These are phyloP conservation scores for Tinea trinotella DNA, from an alignment of 2,888 invertebrate genomes.

Conservation along the genomic window DNA sequence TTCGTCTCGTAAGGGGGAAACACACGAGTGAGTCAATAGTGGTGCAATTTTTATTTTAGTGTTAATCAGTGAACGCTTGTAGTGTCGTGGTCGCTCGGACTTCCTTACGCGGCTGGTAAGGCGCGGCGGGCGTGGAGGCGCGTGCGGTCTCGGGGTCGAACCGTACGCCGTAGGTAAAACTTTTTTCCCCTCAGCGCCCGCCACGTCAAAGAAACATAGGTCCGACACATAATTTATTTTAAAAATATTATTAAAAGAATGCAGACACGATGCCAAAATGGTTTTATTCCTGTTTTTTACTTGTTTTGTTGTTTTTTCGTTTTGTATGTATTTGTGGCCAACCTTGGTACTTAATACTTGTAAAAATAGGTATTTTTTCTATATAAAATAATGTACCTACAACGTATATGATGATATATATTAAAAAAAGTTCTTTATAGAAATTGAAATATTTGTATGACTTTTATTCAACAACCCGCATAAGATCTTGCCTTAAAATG, in stretches of 20 bases:
- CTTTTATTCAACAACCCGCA: constrained; percentile 59
- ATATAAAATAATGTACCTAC: constrained; percentile 69
- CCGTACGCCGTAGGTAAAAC: constrained; percentile 21
- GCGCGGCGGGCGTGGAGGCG: constrained; percentile 20
- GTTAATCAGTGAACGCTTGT: constrained; percentile 32
- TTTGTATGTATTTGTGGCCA: constrained; percentile 71
- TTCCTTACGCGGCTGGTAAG: constrained; percentile 25
- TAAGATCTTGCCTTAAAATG: neutral
- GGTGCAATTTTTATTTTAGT: constrained; percentile 67
- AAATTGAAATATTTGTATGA: constrained; percentile 61
- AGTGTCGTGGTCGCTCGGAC: constrained; percentile 24
- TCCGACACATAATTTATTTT: constrained; percentile 53
- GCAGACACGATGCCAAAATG: constrained; percentile 72
- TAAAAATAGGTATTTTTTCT: constrained; percentile 70
- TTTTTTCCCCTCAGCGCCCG: constrained; percentile 19
- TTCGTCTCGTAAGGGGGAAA: constrained; percentile 57
- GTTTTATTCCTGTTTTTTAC: constrained; percentile 70
- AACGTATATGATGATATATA: constrained; percentile 65
- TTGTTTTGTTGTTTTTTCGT: constrained; percentile 64
- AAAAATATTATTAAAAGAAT: constrained; percentile 54
- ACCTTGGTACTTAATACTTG: constrained; percentile 70
- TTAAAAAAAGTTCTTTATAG: constrained; percentile 68
- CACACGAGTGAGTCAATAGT: constrained; percentile 67
- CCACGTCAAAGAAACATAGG: constrained; percentile 34
- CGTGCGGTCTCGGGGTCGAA: constrained; percentile 23